Conservation (phyloP, 2,113 vertebrate species). For the Neodontobutis hainanensis region DNA sequence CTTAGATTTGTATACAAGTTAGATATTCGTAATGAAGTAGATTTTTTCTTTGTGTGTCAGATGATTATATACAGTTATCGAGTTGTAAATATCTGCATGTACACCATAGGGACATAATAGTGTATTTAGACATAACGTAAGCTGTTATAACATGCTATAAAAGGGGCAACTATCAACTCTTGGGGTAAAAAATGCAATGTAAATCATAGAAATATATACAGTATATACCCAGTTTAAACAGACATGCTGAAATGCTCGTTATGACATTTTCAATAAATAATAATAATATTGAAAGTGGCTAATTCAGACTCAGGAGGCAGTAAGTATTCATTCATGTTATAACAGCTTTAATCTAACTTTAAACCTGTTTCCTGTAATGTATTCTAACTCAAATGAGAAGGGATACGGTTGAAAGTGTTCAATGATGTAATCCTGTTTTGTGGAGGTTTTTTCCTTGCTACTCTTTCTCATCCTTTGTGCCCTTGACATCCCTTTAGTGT, state of each 20-base stretch:
- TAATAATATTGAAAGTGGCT: too few relatives aligned
- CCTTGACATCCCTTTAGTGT: slow-evolving; percentile 62
- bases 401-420: slow-evolving; percentile 57
- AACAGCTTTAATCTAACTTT: slow-evolving; percentile 1
- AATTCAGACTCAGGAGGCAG: too few relatives aligned
- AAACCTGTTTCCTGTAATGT: not conserved
- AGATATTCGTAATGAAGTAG: not conserved
- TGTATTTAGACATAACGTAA: too few relatives aligned
- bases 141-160: too few relatives aligned
- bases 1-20: not conserved
- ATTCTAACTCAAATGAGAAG: not conserved
- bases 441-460: slow-evolving; percentile 71
- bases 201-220: too few relatives aligned
- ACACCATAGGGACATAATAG: too few relatives aligned
- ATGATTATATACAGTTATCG: not conserved
- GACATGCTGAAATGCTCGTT: too few relatives aligned
- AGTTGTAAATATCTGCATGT: not conserved
- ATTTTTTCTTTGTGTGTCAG: too few relatives aligned
- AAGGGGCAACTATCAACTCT: too few relatives aligned
- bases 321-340: not conserved
- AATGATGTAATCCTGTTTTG: slow-evolving; percentile 35
- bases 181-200: too few relatives aligned
- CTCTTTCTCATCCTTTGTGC: slow-evolving; percentile 87
- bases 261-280: too few relatives aligned
- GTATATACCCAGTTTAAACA: too few relatives aligned